A percentile compares a stretch with the other conserved stretches of the same genome.
Evolutionary conservation across 2,888 invertebrate species (phyloP).

Genomic region (Tipula helvola): DNA sequence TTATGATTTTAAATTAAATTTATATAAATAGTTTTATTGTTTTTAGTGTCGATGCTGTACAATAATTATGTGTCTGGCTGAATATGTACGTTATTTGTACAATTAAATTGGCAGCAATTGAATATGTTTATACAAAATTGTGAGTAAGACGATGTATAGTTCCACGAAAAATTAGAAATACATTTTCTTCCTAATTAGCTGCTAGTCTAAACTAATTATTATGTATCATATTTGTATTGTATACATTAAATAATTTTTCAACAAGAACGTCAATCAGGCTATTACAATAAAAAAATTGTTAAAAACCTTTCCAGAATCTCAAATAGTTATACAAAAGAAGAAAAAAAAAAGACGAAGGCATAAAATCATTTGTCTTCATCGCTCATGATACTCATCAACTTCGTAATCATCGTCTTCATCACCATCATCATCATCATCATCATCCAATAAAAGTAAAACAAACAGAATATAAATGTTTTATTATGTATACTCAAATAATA

Average conservation of each 20-base stretch:
- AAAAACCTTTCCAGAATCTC: neutral
- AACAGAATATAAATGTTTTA: neutral
- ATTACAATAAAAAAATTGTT: neutral
- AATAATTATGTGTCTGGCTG: neutral
- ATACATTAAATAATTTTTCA: neutral
- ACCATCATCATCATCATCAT: neutral
- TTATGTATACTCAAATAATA: neutral
- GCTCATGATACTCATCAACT: neutral
- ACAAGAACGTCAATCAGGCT: neutral
- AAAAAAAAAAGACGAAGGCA: neutral
- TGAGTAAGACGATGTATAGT: neutral
- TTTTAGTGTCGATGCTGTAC: neutral
- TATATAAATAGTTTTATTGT: neutral
- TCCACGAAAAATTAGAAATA: neutral
- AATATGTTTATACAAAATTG: neutral
- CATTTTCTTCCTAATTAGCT: neutral
- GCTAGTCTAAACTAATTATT: neutral
- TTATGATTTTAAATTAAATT: neutral
- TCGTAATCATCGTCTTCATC: neutral
- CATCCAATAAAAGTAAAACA: neutral
- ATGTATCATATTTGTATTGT: neutral
- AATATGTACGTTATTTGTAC: neutral
- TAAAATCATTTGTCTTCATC: neutral
- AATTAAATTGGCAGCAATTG: neutral
- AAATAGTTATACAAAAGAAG: neutral